Base-by-base conservation (phyloP, 2,888 invertebrate genomes). In the Acronicta aceris region DNA sequence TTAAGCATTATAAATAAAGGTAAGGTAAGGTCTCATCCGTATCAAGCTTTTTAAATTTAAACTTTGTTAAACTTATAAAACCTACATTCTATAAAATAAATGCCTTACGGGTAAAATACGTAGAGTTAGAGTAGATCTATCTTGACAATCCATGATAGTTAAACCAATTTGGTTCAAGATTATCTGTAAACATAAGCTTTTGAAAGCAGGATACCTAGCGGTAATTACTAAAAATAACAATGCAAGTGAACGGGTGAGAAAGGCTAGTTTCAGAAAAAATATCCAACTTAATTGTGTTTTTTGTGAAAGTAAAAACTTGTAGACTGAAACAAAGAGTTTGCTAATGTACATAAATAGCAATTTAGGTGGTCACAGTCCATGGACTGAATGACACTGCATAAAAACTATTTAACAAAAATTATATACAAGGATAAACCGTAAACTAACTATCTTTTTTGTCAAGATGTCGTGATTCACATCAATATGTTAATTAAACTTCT, bases 291-390 rank as follows among this genome's bases (percentile, higher is more conserved):
- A 65, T 64, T 75, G 49, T 62, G 53, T 71, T 64, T 71, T 72
- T 78, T 67, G 76, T 76, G 78, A 78, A 78, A 78, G 77, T 65
- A 68, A 71, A 69, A 76, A 62, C 59, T 71, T 61, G 57, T 65
- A 69, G 68, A 67, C 69, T 78, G 71, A 78, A 78, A 78, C 77
- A 78, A 78, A 71, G 74, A 78, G 59, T 73, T 66, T 67, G 50
- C 61, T 67, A 58, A 65, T 60, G 59, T 51, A 71, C 51, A 65
- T 57, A 71, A 63, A 66, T 57, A 67, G 51, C 61, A 45, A 59
- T 63, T 78, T 59, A 66, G 65, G 59, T 60, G 50, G 67, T 66
- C 55, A 71, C 41, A 73, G 62, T 78, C 74, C 65, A 46, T 9
- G 6, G 53, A 65, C 49, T 51, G 17, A 54, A 21, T 21, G 21